Evolutionary conservation across 2,797 vertebrate genomes (phyloP).

Genomic region (Argya squamiceps): DNA sequence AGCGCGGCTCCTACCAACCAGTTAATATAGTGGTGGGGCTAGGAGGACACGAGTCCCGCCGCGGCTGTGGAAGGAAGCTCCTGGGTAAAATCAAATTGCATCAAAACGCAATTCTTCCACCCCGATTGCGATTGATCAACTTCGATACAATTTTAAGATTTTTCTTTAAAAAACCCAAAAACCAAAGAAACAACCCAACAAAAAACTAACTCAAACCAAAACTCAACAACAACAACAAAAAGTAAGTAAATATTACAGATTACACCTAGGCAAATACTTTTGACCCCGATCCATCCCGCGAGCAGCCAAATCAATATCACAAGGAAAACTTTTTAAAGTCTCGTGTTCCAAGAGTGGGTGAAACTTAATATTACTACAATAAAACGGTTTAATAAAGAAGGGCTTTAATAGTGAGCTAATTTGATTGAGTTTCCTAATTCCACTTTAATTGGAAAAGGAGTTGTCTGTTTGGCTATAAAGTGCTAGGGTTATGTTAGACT

Average conservation of each 20-base stretch:
- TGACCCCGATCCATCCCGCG: slow-evolving; percentile 26
- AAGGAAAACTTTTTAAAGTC: slow-evolving; percentile 77
- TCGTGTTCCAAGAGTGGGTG: slow-evolving; percentile 75
- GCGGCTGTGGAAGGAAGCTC: not conserved
- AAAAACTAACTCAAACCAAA: not conserved
- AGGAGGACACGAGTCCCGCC: slow-evolving; percentile 30
- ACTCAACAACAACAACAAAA: not conserved
- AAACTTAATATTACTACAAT: slow-evolving; percentile 84
- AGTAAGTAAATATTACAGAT: slow-evolving; percentile 26
- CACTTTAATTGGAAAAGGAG: slow-evolving; percentile 85
- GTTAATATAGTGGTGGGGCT: slow-evolving; percentile 58
- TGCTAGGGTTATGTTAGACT: slow-evolving; percentile 68
- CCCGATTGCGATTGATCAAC: not conserved
- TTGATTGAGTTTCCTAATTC: slow-evolving; percentile 86
- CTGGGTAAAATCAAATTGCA: slow-evolving; percentile 13
- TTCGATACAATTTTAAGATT: slow-evolving; percentile 32
- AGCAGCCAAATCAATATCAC: slow-evolving; percentile 63
- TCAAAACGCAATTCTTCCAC: not conserved
- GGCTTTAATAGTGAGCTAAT: slow-evolving; percentile 85
- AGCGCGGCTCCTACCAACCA: slow-evolving; percentile 59
- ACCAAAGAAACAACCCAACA: not conserved
- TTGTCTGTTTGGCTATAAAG: slow-evolving; percentile 77
- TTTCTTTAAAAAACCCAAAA: not conserved
- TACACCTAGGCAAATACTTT: slow-evolving; percentile 53
- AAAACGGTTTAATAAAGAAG: slow-evolving; percentile 84